These are phyloP conservation scores for Notarius lentiginosus DNA, from an alignment of 2,113 vertebrate species.

Conservation along the genomic window DNA sequence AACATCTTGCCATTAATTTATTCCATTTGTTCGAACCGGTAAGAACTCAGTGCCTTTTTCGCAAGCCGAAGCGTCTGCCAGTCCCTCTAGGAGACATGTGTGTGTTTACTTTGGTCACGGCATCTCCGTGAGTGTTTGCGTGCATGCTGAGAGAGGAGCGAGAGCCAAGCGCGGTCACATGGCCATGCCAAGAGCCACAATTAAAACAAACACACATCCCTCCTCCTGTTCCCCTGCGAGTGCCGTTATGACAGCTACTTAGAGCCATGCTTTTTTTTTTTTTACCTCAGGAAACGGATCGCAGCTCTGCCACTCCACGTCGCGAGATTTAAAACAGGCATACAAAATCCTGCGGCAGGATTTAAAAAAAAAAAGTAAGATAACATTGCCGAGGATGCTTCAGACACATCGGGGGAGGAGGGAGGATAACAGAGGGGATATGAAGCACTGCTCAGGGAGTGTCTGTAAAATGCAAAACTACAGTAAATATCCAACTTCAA, in stretches of 20 bases:
- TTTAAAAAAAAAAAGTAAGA: too few relatives aligned
- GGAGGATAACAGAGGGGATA: background rate
- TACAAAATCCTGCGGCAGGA: background rate
- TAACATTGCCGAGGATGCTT: background rate
- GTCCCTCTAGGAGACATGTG: constrained; percentile 32
- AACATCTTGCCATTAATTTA: constrained; percentile 29
- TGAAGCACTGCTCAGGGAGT: background rate
- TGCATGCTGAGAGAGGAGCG: constrained; percentile 21
- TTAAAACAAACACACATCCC: constrained; percentile 64
- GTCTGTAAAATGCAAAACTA: background rate
- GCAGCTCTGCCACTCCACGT: background rate
- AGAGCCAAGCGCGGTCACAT: constrained; percentile 31
- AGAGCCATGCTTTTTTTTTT: constrained; percentile 10
- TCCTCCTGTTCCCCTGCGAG: constrained; percentile 37
- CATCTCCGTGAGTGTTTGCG: constrained; percentile 23
- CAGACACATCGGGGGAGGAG: background rate
- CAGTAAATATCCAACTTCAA: background rate
- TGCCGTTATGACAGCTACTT: constrained; percentile 51
- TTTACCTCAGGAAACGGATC: constrained; percentile 31
- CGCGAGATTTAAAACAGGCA: background rate
- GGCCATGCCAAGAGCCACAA: constrained; percentile 53
- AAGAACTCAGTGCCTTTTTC: constrained; percentile 9
- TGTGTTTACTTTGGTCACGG: constrained; percentile 32
- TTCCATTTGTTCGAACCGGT: constrained; percentile 17
- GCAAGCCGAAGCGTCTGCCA: constrained; percentile 16